Evolutionary conservation across 2,888 invertebrate species (phyloP), one percentile per base, ranked within the genome.

Genomic region (Crossocerus cetratus): DNA sequence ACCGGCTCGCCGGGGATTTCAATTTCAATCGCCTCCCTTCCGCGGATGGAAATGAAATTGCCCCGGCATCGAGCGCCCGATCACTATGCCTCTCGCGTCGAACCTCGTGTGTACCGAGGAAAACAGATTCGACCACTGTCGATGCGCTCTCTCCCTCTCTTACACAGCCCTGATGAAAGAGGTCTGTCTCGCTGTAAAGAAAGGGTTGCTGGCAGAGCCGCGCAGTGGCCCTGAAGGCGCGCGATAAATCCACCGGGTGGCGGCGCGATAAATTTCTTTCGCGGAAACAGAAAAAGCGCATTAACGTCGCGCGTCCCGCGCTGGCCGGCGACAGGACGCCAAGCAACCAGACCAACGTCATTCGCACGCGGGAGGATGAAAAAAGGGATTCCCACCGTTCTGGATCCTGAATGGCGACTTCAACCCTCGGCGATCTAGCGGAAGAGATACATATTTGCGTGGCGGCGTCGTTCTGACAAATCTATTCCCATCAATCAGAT

Each of bases 241-340:
- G 64, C 73, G 77, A 82, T 82, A 82, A 82, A 82, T 82, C 71
- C 78, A 78, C 5, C 65, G 55, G 71, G 76, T 69, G 78, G 78
- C 69, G 32, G 32, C 21, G 67, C 76, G 74, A 83, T 83, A 82
- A 81, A 81, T 83, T 83, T 80, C 80, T 69, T 78, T 78, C 69
- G 72, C 74, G 72, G 62, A 83, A 78, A 82, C 82, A 82, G 74
- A 82, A 83, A 84, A 83, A 82, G 73, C 76, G 84, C 82, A 82
- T 82, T 82, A 82, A 82, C 80, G 80, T 76, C 67, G 68, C 54
- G 61, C 64, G 72, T 16, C 49, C 61, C 32, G 63, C 32, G 67
- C 66, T 42, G 67, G 64, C 65, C 23, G 42, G 57, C 32, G 32
- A 4, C 76, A 74, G 69, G 68, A 63, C 43, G 66, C 68, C 68